phyloP scores from a whole-genome alignment of 35 echinoderm and acorn worm species.

The Hemicentrotus pulcherrimus region DNA sequence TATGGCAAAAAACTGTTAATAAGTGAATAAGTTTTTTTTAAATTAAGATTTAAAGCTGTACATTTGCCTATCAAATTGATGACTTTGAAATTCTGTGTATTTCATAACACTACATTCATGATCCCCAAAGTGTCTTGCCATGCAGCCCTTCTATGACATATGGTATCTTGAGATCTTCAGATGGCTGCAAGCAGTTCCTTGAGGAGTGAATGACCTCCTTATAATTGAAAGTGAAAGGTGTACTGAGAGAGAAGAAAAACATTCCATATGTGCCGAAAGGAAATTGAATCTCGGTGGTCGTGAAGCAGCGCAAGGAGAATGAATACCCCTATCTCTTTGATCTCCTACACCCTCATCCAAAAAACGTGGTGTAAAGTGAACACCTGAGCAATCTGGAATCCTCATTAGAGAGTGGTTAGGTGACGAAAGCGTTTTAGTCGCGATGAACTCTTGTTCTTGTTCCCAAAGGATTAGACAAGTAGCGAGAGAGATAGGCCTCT shows the following conservation, averaged over 20 bases:
- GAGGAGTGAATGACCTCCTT: conserved; percentile 26
- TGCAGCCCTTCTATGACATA: background rate
- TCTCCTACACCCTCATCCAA: background rate
- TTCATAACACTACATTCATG: background rate
- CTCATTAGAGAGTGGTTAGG: background rate
- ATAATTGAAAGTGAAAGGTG: conserved; percentile 31
- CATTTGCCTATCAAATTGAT: background rate
- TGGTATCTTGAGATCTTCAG: background rate
- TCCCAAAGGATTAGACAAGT: background rate
- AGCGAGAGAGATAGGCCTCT: background rate
- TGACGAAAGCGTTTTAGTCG: background rate
- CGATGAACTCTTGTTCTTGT: background rate
- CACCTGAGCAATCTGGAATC: conserved; percentile 24
- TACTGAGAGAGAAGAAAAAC: conserved; percentile 2
- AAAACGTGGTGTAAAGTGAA: background rate
- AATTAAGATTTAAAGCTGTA: background rate
- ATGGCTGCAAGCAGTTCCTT: background rate
- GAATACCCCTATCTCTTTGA: background rate
- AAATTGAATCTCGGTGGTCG: background rate
- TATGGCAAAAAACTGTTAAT: background rate
- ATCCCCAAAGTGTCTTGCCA: background rate
- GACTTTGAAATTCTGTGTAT: background rate
- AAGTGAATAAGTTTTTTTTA: background rate
- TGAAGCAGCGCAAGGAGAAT: background rate
- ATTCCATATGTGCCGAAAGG: conserved; percentile 45